These are phyloP conservation scores for Oligia latruncula DNA, from an alignment of 2,888 invertebrate genomes.

Conservation along the genomic window DNA sequence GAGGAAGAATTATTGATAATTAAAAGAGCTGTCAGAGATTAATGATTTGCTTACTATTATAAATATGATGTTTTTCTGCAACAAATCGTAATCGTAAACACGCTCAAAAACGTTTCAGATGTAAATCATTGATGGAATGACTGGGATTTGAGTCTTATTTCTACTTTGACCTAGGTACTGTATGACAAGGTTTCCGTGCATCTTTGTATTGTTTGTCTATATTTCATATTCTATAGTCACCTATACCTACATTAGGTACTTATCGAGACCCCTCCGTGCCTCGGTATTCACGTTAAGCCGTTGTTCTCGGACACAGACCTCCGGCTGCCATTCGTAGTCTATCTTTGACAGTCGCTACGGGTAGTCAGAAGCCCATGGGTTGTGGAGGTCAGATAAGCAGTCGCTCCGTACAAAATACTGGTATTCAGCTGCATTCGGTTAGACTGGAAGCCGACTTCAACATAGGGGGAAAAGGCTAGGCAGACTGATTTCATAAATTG, in stretches of 20 bases:
- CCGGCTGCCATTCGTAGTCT: background rate
- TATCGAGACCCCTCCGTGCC: too few species aligned
- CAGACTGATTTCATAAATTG: background rate
- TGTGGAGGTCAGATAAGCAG: too few species aligned
- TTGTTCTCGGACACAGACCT: background rate
- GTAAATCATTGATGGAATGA: conserved; percentile 12
- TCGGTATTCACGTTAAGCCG: background rate
- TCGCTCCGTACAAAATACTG: too few species aligned
- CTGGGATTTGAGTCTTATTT: conserved; percentile 1
- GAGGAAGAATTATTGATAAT: background rate
- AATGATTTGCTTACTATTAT: background rate
- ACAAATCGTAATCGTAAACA: conserved; percentile 11
- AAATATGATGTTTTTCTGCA: conserved; percentile 12
- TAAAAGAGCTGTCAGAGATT: background rate
- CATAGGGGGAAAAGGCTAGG: too few species aligned
- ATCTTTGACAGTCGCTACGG: background rate
- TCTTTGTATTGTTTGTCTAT: background rate
- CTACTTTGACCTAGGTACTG: background rate
- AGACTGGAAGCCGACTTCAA: too few species aligned
- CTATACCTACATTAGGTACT: too few species aligned
- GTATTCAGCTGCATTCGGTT: too few species aligned
- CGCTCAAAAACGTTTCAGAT: conserved; percentile 8
- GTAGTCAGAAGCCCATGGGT: background rate
- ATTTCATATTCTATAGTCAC: background rate
- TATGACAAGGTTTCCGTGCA: background rate